These are phyloP conservation scores for Pomatostomus ruficeps DNA, from an alignment of 2,113 vertebrate species.

Conservation along the genomic window DNA sequence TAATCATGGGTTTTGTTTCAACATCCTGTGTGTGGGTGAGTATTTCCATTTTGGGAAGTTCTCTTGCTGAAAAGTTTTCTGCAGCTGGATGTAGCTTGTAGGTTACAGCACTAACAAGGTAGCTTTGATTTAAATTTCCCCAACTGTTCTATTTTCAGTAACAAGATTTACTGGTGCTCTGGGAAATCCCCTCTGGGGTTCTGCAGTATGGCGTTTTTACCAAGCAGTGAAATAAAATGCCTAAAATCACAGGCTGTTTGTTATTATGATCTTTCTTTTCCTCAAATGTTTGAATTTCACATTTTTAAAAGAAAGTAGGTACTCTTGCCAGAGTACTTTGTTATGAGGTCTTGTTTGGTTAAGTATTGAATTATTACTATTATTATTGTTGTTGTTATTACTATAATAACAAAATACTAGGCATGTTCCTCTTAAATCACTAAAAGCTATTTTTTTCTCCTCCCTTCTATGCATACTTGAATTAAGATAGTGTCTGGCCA, in stretches of 20 bases:
- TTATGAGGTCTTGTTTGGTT: background rate
- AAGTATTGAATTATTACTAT: background rate
- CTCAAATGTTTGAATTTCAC: background rate
- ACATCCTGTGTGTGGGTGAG: conserved; percentile 99
- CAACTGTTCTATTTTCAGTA: background rate
- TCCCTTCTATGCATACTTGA: background rate
- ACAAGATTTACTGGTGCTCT: background rate
- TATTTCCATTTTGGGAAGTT: conserved; percentile 74
- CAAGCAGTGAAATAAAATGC: conserved; percentile 1
- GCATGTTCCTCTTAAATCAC: background rate
- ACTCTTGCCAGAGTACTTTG: background rate
- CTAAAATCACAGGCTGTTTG: background rate
- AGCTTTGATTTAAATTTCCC: conserved; percentile 30
- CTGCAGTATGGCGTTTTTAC: background rate
- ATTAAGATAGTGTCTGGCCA: conserved; percentile 13
- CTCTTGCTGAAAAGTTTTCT: conserved; percentile 60
- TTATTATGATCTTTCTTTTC: background rate
- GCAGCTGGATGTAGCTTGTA: conserved; percentile 48
- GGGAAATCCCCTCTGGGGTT: conserved; percentile 2
- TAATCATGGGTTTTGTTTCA: conserved; percentile 97
- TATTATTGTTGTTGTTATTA: background rate
- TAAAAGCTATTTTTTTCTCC: background rate
- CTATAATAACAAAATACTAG: background rate
- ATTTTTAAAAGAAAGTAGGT: background rate
- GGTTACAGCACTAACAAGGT: conserved; percentile 55